These are phyloP conservation scores for Leistus spinibarbis DNA, from an alignment of 2,888 invertebrate genomes.

Conservation along the genomic window DNA sequence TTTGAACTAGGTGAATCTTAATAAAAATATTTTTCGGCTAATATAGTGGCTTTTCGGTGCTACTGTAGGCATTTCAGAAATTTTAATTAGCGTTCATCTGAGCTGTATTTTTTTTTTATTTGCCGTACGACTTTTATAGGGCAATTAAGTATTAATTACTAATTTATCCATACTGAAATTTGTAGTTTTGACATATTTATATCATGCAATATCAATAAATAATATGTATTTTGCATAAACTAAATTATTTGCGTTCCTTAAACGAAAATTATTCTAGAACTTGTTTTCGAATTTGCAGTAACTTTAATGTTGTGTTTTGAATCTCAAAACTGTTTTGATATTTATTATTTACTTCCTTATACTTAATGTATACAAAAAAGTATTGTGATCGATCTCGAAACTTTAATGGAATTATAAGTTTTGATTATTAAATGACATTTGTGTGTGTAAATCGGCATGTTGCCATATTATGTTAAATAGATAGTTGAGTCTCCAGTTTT, in stretches of 20 bases:
- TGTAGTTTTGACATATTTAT: slow-evolving; percentile 4
- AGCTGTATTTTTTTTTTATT: background rate
- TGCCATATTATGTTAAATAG: too few relatives aligned
- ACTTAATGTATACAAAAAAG: too few relatives aligned
- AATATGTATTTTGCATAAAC: background rate
- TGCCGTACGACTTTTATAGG: background rate
- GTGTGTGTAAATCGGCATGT: too few relatives aligned
- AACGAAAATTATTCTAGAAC: background rate
- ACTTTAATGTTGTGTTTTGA: background rate
- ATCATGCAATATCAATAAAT: background rate
- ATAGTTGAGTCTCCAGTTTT: background rate
- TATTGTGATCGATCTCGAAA: too few relatives aligned
- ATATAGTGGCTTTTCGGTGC: background rate
- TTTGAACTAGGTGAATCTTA: background rate
- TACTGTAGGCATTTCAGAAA: background rate
- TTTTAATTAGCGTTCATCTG: background rate
- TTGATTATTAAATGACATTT: too few relatives aligned
- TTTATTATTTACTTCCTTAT: too few relatives aligned
- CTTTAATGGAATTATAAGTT: too few relatives aligned
- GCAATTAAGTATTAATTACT: background rate
- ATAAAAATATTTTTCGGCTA: background rate
- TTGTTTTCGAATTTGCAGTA: background rate
- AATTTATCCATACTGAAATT: slow-evolving; percentile 5
- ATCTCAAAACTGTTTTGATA: too few relatives aligned
- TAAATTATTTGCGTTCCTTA: background rate